Percentiles rank a stretch among this genome's conserved stretches.
Evolutionary conservation across 2,113 vertebrate species (phyloP).

Genomic region (Erpornis zantholeuca): DNA sequence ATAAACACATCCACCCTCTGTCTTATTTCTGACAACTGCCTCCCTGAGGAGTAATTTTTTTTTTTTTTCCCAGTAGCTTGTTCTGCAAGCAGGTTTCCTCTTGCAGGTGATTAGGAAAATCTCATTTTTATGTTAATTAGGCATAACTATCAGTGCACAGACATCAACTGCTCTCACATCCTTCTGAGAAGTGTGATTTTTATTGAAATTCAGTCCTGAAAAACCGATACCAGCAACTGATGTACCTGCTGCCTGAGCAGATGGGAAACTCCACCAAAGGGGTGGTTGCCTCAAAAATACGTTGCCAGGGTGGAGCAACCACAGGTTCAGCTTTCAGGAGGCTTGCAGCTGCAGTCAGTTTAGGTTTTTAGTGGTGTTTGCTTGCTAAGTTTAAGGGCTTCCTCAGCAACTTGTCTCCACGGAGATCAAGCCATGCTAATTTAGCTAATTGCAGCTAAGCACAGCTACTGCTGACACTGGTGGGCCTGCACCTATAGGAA

Average conservation of each 20-base stretch:
- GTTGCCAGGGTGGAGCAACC: not conserved
- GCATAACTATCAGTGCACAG: not conserved
- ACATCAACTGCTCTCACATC: not conserved
- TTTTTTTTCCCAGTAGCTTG: not conserved
- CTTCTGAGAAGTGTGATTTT: not conserved
- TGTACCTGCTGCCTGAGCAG: not conserved
- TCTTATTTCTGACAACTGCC: not conserved
- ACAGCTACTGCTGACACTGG: not conserved
- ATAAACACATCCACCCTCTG: not conserved
- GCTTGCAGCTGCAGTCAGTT: not conserved
- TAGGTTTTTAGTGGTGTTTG: not conserved
- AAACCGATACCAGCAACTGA: not conserved
- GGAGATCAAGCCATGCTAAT: not conserved
- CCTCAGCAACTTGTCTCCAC: not conserved
- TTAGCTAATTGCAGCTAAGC: not conserved
- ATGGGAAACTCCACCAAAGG: not conserved
- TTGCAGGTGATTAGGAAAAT: slow-evolving; percentile 14
- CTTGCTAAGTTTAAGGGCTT: not conserved
- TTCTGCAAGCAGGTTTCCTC: slow-evolving; percentile 26
- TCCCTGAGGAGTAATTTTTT: not conserved
- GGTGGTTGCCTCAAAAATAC: not conserved
- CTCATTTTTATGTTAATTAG: not conserved
- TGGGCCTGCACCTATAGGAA: not conserved
- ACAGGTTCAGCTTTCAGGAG: slow-evolving; percentile 1
- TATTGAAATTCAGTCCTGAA: not conserved